Base-by-base conservation (phyloP, 2,797 vertebrate species). In the Spizella passerina region DNA sequence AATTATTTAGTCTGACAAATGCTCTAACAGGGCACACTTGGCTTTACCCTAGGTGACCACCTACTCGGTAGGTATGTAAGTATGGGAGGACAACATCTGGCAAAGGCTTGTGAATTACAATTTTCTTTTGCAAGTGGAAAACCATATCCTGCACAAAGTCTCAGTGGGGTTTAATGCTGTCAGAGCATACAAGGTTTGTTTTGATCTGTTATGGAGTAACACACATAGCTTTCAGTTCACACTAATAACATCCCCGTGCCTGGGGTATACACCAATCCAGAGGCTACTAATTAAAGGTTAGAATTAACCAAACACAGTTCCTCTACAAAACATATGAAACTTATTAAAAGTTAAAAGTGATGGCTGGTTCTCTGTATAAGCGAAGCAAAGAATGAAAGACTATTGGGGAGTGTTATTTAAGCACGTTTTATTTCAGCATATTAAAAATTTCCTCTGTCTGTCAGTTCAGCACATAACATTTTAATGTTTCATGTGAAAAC, bases 51-150 rank as follows among this genome's bases (percentile, higher is more conserved):
- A 90, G 57, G 85, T 97, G 97, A 97, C 97, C 96, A 96, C 92
- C 96, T 97, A 97, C 95, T 96, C 95, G 5, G 94, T 95, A 93
- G 91, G 96, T 95, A 95, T 83, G 91, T 85, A 97, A 86, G 94
- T 96, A 94, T 94, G 59, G 19, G 83, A 95, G 90, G 69, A 96
- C 86, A 95, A 98, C 97, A 98, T 98, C 98, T 98, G 98, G 98
- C 96, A 97, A 96, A 88, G 81, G 95, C 97, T 97, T 95, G 96
- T 96, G 97, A 98, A 97, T 97, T 97, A 98, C 95, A 96, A 96
- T 98, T 98, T 98, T 98, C 97, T 97, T 98, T 98, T 97, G 97
- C 96, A 98, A 98, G 96, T 97, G 96, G 96, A 98, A 97, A 98
- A 98, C 96, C 94, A 97, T 98, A 97, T 97, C 96, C 98, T 98